Evolutionary conservation across 2,888 invertebrate genomes (phyloP).

Genomic region (Lycocerus yunnanus): DNA sequence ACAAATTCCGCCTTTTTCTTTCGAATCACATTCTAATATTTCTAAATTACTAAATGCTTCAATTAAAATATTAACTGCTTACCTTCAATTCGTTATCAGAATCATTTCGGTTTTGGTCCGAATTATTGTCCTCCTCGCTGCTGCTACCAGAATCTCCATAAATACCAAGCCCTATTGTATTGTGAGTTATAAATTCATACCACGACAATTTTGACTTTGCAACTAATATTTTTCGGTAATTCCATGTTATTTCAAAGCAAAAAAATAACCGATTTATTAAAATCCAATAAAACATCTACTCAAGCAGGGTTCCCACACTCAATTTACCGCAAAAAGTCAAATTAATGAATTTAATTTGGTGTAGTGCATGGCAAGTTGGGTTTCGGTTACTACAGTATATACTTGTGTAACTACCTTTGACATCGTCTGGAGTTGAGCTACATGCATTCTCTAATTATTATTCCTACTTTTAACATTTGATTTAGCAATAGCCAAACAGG

Average conservation of each 20-base stretch:
- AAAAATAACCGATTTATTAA: too few relatives aligned
- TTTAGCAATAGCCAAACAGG: too few relatives aligned
- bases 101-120: slow-evolving; percentile 48
- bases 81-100: slow-evolving; percentile 79
- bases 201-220: neutral
- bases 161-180: slow-evolving; percentile 73
- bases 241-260: neutral
- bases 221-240: neutral
- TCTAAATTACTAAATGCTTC: neutral
- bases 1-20: slow-evolving; percentile 70
- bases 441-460: too few relatives aligned
- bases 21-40: slow-evolving; percentile 56
- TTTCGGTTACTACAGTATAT: too few relatives aligned
- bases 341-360: too few relatives aligned
- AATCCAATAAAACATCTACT: too few relatives aligned
- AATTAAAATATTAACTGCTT: slow-evolving; percentile 27
- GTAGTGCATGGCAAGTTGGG: too few relatives aligned
- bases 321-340: too few relatives aligned
- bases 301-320: too few relatives aligned
- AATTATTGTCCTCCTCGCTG: slow-evolving; percentile 58
- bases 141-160: slow-evolving; percentile 74
- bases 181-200: neutral
- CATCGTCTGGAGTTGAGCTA: too few relatives aligned
- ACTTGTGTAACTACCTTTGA: too few relatives aligned
- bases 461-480: too few relatives aligned